phyloP scores from a whole-genome alignment of 2,113 vertebrate genomes.

The Condylura cristata region DNA sequence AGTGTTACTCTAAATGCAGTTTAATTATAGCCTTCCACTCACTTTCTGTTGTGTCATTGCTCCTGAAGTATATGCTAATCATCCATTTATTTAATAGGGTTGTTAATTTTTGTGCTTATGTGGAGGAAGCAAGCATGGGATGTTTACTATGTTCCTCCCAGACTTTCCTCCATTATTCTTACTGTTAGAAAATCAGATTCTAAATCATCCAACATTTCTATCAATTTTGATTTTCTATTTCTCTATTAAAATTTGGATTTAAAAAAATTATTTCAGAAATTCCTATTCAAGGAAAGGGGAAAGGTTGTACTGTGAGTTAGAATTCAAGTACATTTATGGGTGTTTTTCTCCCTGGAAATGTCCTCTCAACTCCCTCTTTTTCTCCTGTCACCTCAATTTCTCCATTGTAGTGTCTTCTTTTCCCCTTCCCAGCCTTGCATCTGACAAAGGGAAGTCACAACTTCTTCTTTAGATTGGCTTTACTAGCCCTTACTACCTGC shows the following conservation, averaged over 20 bases:
- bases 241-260: neutral
- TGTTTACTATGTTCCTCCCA: no score
- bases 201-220: neutral
- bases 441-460: neutral
- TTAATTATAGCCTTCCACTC: no score
- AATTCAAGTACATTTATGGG: neutral
- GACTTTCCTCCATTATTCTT: neutral
- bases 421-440: neutral
- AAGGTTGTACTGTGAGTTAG: neutral
- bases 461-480: conserved; percentile 33
- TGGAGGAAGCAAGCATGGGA: no score
- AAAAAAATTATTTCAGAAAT: conserved; percentile 14
- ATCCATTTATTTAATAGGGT: no score
- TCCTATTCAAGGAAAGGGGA: neutral
- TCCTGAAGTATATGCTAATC: no score
- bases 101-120: no score
- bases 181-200: neutral
- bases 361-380: neutral
- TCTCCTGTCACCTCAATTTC: neutral
- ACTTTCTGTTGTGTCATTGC: no score
- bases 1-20: no score
- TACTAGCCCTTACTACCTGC: neutral
- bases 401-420: neutral
- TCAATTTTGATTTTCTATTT: conserved; percentile 25
- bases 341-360: neutral